Evolutionary conservation across 2,888 invertebrate genomes (phyloP).

Genomic region (Operophtera brumata): DNA sequence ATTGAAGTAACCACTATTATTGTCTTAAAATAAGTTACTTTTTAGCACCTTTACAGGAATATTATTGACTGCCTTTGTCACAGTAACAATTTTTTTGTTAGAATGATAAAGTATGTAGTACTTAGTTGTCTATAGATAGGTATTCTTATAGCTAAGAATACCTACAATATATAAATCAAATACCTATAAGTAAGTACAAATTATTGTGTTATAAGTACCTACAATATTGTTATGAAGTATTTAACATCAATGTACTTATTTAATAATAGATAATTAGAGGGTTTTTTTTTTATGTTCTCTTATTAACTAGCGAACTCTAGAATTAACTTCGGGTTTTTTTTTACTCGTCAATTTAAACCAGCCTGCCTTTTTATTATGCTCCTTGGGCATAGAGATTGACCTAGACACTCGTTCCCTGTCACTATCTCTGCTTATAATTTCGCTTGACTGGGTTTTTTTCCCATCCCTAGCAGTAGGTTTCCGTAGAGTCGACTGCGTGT

Average conservation of each 20-base stretch:
- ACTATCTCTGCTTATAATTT: constrained; percentile 79
- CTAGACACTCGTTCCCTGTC: constrained; percentile 79
- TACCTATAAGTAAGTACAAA: too few relatives aligned
- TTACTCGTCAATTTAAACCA: constrained; percentile 85
- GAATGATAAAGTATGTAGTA: too few relatives aligned
- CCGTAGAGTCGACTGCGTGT: constrained; percentile 63
- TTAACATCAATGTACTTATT: too few relatives aligned
- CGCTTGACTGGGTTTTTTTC: constrained; percentile 82
- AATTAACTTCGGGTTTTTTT: constrained; percentile 67
- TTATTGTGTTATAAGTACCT: too few relatives aligned
- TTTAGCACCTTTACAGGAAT: constrained; percentile 21
- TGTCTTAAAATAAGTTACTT: constrained; percentile 2
- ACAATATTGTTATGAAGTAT: too few relatives aligned
- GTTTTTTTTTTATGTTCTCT: too few relatives aligned
- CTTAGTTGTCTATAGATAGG: too few relatives aligned
- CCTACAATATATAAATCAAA: too few relatives aligned
- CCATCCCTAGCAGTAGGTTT: constrained; percentile 60
- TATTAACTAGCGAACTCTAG: constrained; percentile 61
- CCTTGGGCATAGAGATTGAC: constrained; percentile 87
- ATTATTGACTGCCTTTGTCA: too few relatives aligned
- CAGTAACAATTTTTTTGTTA: too few relatives aligned
- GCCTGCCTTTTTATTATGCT: constrained; percentile 85
- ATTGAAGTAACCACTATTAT: constrained; percentile 34
- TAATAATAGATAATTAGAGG: too few relatives aligned
- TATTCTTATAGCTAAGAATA: too few relatives aligned